Evolutionary conservation across 1,140 invertebrate genomes (phyloP), one percentile per base, ranked within the genome.

Genomic region (Drosophila busckii): DNA sequence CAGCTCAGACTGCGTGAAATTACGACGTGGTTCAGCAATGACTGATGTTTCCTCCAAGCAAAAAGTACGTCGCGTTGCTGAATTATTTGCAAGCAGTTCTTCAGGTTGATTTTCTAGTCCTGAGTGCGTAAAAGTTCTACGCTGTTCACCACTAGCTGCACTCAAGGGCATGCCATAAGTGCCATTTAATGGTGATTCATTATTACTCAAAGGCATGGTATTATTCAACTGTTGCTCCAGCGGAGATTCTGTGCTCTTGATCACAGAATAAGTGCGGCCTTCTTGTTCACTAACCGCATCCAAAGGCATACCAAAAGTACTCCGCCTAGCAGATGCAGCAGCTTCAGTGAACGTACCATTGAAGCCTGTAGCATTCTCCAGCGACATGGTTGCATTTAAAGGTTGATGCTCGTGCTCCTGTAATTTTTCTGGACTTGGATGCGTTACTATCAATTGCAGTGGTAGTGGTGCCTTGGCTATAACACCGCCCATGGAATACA

Each of bases 331-430:
- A 0, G 31, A 13, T 10, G 2, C 1, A 7, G 2, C 15, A 1
- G 3, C n/a, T 13, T 50, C 38, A 4, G 12, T 12, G 4, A 73
- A 78, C 8, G 73, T 68, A n/a, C 32, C 63, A 19, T 78, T 55
- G 0, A 54, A 19, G 4, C 26, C 20, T 1, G 50, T 45, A 2
- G 10, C 9, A 4, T 45, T 42, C 7, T 16, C 25, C n/a, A 78
- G 49, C 0, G 61, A 31, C 3, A 45, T 8, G 5, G 52, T 52
- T 9, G 12, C 25, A 13, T 62, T 58, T 0, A 55, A n/a, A n/a
- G n/a, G 34, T 3, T 42, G 23, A 2, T 28, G 8, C 3, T 34
- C 8, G n/a, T n/a, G n/a, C 6, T 40, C 6, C 6, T 8, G 7
- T 17, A 13, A 23, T 16, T 67, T 41, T 8, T 64, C 45, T 1